phyloP scores from a whole-genome alignment of 2,113 vertebrate species.

The Prochilodus magdalenae region DNA sequence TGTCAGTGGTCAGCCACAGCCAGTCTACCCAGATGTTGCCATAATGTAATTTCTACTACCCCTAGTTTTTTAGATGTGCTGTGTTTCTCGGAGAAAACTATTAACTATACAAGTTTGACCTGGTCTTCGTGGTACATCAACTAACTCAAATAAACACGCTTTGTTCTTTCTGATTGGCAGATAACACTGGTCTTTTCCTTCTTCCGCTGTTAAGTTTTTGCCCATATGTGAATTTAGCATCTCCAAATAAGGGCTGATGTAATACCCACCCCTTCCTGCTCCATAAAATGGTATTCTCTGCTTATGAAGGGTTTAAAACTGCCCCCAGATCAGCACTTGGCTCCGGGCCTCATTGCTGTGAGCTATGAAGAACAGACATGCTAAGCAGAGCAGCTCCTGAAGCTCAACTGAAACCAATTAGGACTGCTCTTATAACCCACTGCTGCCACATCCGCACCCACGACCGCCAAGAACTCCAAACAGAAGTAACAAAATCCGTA shows the following conservation, averaged over 20 bases:
- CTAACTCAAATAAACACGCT: background rate
- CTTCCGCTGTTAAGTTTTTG: background rate
- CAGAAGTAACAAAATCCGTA: slow-evolving; percentile 12
- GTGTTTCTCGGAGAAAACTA: background rate
- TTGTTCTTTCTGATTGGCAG: background rate
- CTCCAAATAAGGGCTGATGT: background rate
- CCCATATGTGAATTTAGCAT: background rate
- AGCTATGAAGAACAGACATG: slow-evolving; percentile 11
- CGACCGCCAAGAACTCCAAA: slow-evolving; percentile 43
- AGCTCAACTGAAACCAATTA: slow-evolving; percentile 70
- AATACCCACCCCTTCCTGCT: background rate
- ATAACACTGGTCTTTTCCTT: background rate
- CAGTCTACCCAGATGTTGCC: slow-evolving; percentile 44
- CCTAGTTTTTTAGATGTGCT: slow-evolving; percentile 42
- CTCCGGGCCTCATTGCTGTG: background rate
- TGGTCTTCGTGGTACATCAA: background rate
- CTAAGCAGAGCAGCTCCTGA: slow-evolving; percentile 37
- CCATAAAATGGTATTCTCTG: background rate
- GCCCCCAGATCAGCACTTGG: background rate
- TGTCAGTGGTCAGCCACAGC: slow-evolving; percentile 18
- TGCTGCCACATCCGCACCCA: slow-evolving; percentile 69
- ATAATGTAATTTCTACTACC: slow-evolving; percentile 46
- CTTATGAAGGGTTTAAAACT: background rate
- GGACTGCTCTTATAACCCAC: slow-evolving; percentile 44
- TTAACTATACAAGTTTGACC: background rate